Base-by-base conservation (phyloP, 1,140 invertebrate species). In the Atta colombica region DNA sequence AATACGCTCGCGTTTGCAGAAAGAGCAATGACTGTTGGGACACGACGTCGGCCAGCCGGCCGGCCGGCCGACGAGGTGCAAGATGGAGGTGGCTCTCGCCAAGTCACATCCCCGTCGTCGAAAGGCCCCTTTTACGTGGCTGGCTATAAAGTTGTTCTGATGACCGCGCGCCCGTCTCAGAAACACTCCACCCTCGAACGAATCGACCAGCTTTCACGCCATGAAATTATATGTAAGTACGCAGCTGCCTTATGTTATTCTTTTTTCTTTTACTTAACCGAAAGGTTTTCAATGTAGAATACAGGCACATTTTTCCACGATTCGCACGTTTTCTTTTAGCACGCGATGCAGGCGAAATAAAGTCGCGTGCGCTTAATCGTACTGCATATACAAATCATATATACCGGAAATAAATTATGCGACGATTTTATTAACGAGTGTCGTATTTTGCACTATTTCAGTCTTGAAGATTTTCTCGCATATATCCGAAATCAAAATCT, bases 61-160 rank as follows among this genome's bases (percentile, higher is more conserved):
- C 45, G 21, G 49, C n/a, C n/a, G 74, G 49, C 31, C 60, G 63
- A 78, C 82, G 18, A 81, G 55, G 51, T 58, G 58, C 16, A 31
- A 60, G 39, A 77, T 87, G 89, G 89, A 91, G 89, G 90, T 91
- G 90, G 90, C 21, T 87, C 51, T 45, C 28, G 49, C 66, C 91
- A 35, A 92, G 91, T 93, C 90, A 91, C 94, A 95, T 94, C 93
- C 94, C 93, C 86, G 81, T 92, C 87, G 71, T 82, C 55, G 69
- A 82, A 81, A 87, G 89, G 89, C 72, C 75, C 92, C 89, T 86
- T 85, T 90, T 91, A 89, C 88, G 85, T 87, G 80, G 82, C 90
- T 68, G 87, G 12, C 94, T 95, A 95, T 95, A 95, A 95, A 95
- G 92, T 95, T 94, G 93, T 94, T 93, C 90, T 90, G 89, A 91